These are phyloP conservation scores for Desoria tigrina DNA, from an alignment of 2,888 invertebrate genomes.

Conservation along the genomic window DNA sequence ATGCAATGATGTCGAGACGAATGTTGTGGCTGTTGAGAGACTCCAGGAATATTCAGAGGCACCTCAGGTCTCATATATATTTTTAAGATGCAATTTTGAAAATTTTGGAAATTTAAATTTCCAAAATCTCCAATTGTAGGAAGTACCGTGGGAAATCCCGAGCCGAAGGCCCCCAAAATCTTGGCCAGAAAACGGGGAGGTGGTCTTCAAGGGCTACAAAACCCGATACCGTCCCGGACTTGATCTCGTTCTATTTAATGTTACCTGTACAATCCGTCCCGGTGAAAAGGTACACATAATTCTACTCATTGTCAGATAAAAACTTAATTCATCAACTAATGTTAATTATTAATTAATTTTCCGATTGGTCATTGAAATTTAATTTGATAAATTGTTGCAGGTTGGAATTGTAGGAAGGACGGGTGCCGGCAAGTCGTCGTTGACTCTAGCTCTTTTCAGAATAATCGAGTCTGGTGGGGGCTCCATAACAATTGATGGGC, in stretches of 20 bases:
- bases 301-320: not conserved
- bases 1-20: constrained; percentile 63
- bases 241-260: constrained; percentile 59
- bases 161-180: constrained; percentile 46
- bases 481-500: constrained; percentile 77
- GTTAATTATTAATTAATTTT: not conserved
- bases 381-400: constrained; percentile 33
- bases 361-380: too few relatives aligned
- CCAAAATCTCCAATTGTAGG: constrained; percentile 43
- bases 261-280: constrained; percentile 57
- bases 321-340: not conserved
- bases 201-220: constrained; percentile 58
- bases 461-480: constrained; percentile 84
- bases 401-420: constrained; percentile 87
- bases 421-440: constrained; percentile 75
- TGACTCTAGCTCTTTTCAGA: constrained; percentile 83
- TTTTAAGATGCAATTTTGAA: not conserved
- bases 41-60: too few relatives aligned
- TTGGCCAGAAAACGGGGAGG: constrained; percentile 60
- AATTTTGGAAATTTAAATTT: not conserved
- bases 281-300: constrained; percentile 57
- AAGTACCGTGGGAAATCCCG: constrained; percentile 55
- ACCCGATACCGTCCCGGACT: constrained; percentile 59
- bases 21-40: constrained; percentile 62
- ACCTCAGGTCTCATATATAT: too few relatives aligned